Conservation (phyloP, 2,113 vertebrate genomes). For the Anoplopoma fimbria region DNA sequence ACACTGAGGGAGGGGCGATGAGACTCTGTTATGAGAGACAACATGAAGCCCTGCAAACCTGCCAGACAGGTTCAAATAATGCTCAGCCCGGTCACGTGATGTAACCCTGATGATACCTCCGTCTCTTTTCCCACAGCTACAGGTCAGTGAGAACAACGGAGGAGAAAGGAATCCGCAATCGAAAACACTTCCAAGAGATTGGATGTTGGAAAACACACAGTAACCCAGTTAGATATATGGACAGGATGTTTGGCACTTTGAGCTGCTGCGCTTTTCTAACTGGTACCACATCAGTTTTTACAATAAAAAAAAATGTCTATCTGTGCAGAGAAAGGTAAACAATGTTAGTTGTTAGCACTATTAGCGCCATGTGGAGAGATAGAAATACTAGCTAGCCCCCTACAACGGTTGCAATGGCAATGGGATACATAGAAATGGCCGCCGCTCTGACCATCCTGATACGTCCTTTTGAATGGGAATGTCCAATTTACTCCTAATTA, state of each 20-base stretch:
- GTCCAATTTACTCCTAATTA: too few relatives aligned
- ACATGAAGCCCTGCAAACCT: constrained; percentile 51
- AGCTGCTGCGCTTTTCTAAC: background rate
- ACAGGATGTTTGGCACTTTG: background rate
- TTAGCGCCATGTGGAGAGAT: background rate
- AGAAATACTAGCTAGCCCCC: too few relatives aligned
- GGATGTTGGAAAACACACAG: background rate
- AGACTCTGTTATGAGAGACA: constrained; percentile 27
- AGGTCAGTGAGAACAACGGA: constrained; percentile 24
- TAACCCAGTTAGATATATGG: background rate
- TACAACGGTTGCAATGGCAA: too few relatives aligned
- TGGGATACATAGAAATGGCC: too few relatives aligned
- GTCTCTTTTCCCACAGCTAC: constrained; percentile 56
- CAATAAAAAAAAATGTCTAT: background rate
- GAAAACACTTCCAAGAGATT: background rate
- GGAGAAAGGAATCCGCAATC: constrained; percentile 3
- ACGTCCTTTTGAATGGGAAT: too few relatives aligned
- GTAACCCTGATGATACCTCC: constrained; percentile 28
- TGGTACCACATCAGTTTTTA: background rate
- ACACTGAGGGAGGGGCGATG: constrained; percentile 17
- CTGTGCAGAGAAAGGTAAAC: background rate
- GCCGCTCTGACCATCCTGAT: too few relatives aligned
- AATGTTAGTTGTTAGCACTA: background rate
- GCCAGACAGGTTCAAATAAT: constrained; percentile 57
- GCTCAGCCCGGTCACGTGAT: background rate